Conservation (phyloP, 2,888 invertebrate genomes). For the Pachliopta kotzebuea region DNA sequence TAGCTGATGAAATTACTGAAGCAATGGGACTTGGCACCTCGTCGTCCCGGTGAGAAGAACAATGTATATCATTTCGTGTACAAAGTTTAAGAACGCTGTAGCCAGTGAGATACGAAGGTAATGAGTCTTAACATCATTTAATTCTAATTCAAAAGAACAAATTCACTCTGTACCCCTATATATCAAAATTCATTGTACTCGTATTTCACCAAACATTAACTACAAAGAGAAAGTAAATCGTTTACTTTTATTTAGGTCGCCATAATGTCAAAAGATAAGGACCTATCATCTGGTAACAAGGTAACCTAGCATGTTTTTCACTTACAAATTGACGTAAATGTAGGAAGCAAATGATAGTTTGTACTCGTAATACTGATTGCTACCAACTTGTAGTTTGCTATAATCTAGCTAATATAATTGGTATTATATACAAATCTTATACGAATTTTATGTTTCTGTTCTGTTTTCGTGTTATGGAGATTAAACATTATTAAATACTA, state of each 20-base stretch:
- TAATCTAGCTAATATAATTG: constrained; percentile 20
- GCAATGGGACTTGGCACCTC: too few relatives aligned
- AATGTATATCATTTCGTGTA: too few relatives aligned
- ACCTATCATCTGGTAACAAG: constrained; percentile 16
- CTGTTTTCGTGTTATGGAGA: too few relatives aligned
- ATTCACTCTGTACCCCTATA: background rate
- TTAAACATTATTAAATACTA: too few relatives aligned
- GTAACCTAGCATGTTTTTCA: constrained; percentile 20
- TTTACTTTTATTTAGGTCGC: constrained; percentile 26
- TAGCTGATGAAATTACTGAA: too few relatives aligned
- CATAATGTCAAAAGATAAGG: constrained; percentile 25
- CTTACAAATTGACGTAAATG: constrained; percentile 29
- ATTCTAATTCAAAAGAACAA: background rate
- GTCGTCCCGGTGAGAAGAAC: too few relatives aligned
- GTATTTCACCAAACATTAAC: constrained; percentile 7
- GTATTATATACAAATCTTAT: constrained; percentile 2
- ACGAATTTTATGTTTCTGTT: background rate
- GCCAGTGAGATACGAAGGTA: too few relatives aligned
- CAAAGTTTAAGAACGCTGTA: too few relatives aligned
- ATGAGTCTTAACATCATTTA: background rate
- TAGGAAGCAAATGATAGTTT: constrained; percentile 27
- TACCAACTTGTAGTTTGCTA: constrained; percentile 6
- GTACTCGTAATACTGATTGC: constrained; percentile 22
- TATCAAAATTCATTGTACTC: constrained; percentile 8
- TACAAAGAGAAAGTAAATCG: constrained; percentile 27